phyloP scores from a whole-genome alignment of 2,113 vertebrate genomes.

The Dipodomys spectabilis region DNA sequence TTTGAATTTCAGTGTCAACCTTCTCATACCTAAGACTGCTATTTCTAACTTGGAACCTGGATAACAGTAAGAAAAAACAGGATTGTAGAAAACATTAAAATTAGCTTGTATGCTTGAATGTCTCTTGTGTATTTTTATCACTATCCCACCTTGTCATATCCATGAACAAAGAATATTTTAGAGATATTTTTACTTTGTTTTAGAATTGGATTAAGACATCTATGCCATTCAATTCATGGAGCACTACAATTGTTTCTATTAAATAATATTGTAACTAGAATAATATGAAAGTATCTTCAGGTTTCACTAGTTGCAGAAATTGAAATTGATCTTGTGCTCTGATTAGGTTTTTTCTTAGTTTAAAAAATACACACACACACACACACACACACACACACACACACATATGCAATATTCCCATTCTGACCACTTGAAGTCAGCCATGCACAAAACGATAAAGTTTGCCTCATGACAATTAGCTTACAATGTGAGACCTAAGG shows the following conservation, averaged over 20 bases:
- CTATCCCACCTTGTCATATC: background rate
- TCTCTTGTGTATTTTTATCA: background rate
- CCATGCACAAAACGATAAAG: background rate
- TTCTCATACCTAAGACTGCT: background rate
- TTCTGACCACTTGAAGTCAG: background rate
- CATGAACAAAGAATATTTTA: background rate
- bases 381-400: too few species aligned
- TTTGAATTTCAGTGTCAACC: background rate
- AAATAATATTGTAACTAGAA: background rate
- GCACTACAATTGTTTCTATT: background rate
- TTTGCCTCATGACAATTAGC: background rate
- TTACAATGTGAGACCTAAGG: background rate
- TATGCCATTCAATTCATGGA: background rate
- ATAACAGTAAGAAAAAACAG: background rate
- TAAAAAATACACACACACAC: background rate
- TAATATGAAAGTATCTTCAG: background rate
- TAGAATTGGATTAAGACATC: background rate
- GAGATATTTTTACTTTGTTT: background rate
- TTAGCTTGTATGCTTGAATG: fast-evolving
- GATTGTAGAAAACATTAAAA: background rate
- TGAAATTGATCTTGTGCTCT: background rate
- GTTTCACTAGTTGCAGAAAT: background rate
- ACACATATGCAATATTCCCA: too few species aligned
- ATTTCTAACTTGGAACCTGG: background rate
- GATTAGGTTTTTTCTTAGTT: too few species aligned